phyloP scores from a whole-genome alignment of 64 coral and sea anemone genomes.

The Astreopora myriophthalma region DNA sequence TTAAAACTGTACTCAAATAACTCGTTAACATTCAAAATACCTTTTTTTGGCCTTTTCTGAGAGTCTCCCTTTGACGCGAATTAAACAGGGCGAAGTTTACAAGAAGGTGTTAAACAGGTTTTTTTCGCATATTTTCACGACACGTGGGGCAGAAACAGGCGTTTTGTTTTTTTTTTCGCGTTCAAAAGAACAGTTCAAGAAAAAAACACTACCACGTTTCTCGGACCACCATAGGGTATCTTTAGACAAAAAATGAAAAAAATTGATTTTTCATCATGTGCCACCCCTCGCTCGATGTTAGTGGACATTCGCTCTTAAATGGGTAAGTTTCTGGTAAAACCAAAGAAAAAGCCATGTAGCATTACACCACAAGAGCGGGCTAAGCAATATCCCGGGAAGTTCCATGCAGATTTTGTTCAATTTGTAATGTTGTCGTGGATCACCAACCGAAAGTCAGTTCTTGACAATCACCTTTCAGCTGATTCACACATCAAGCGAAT shows the following conservation, averaged over 20 bases:
- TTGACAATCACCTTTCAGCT: too few species aligned
- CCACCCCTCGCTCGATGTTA: not conserved
- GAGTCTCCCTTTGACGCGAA: not conserved
- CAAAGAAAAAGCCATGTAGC: too few species aligned
- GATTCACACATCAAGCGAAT: too few species aligned
- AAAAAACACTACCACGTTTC: conserved; percentile 31
- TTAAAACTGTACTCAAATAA: not conserved
- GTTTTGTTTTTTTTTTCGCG: conserved; percentile 16
- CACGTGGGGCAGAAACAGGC: not conserved
- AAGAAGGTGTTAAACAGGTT: not conserved
- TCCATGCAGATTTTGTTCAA: too few species aligned
- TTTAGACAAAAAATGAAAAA: not conserved
- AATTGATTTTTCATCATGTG: conserved; percentile 5
- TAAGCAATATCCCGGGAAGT: too few species aligned
- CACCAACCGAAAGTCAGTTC: too few species aligned
- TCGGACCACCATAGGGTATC: conserved; percentile 14
- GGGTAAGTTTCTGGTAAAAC: too few species aligned
- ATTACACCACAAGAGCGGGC: too few species aligned
- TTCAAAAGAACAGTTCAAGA: conserved; percentile 34
- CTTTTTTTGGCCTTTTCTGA: not conserved
- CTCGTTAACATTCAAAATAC: not conserved
- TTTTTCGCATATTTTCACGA: not conserved
- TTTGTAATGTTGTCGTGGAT: too few species aligned
- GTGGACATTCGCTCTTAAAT: not conserved
- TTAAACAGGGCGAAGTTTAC: conserved; percentile 2